Conservation (phyloP, 2,888 invertebrate species). For the Copidosoma aretas region DNA sequence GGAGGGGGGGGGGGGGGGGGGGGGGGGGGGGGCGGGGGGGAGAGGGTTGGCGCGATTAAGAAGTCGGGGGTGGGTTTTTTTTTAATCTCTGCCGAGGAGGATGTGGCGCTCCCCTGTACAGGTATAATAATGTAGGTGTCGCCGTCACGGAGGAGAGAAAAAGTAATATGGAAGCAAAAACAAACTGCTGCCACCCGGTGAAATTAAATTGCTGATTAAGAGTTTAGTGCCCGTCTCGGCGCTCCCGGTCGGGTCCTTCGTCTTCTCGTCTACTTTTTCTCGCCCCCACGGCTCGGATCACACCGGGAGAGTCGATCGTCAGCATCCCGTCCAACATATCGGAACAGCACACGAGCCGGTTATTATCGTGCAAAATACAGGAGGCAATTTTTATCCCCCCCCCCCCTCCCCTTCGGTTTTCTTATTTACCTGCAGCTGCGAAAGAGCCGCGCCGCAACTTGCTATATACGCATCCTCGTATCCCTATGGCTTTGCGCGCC, state of each 20-base stretch:
- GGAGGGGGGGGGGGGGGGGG: no score
- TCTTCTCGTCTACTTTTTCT: not conserved
- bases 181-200: slow-evolving; percentile 42
- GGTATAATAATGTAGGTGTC: slow-evolving; percentile 7
- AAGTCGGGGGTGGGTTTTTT: slow-evolving; percentile 59
- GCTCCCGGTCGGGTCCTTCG: not conserved
- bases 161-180: slow-evolving; percentile 54
- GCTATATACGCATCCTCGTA: not conserved
- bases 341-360: slow-evolving; percentile 18
- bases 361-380: slow-evolving; percentile 27
- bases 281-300: not conserved
- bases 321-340: slow-evolving; percentile 31
- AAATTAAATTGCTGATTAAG: slow-evolving; percentile 61
- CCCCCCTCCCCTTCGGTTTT: slow-evolving; percentile 28
- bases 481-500: no score
- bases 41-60: slow-evolving; percentile 58
- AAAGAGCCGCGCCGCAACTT: not conserved
- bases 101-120: no score
- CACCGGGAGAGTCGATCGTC: not conserved
- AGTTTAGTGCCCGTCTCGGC: slow-evolving; percentile 40
- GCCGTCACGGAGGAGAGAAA: slow-evolving; percentile 42
- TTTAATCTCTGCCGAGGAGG: slow-evolving; percentile 37
- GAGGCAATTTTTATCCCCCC: slow-evolving; percentile 31
- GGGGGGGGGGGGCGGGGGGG: not conserved
- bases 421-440: slow-evolving; percentile 36